These are phyloP conservation scores for Burhinus oedicnemus DNA, from an alignment of 2,113 vertebrate species.

Conservation along the genomic window DNA sequence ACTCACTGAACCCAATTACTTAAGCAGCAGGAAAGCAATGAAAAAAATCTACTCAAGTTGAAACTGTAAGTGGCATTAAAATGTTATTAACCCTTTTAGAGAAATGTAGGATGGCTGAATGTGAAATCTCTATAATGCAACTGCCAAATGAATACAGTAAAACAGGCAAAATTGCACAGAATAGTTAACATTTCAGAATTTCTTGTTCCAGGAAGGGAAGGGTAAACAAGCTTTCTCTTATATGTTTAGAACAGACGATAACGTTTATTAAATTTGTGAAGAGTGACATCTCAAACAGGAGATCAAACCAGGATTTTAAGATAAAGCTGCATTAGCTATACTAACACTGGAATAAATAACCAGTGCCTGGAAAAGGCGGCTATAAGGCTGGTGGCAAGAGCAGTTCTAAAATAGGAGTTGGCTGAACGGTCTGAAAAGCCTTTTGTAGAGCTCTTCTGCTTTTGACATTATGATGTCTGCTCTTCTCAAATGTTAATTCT, in stretches of 20 bases:
- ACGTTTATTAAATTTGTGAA: background rate
- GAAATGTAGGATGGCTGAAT: background rate
- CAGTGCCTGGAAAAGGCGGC: background rate
- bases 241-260: background rate
- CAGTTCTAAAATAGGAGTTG: background rate
- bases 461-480: background rate
- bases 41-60: background rate
- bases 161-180: background rate
- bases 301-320: background rate
- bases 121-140: background rate
- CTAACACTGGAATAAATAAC: background rate
- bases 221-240: background rate
- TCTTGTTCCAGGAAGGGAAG: background rate
- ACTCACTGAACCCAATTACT: background rate
- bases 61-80: background rate
- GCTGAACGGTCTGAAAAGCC: background rate
- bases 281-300: conserved; percentile 1
- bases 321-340: background rate
- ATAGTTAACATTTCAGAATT: background rate
- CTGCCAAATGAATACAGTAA: background rate
- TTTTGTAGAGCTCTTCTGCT: background rate
- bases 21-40: background rate
- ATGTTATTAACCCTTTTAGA: background rate
- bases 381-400: background rate
- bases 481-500: background rate